Evolutionary conservation across 2,113 vertebrate genomes (phyloP).

Genomic region (Stercorarius parasiticus): DNA sequence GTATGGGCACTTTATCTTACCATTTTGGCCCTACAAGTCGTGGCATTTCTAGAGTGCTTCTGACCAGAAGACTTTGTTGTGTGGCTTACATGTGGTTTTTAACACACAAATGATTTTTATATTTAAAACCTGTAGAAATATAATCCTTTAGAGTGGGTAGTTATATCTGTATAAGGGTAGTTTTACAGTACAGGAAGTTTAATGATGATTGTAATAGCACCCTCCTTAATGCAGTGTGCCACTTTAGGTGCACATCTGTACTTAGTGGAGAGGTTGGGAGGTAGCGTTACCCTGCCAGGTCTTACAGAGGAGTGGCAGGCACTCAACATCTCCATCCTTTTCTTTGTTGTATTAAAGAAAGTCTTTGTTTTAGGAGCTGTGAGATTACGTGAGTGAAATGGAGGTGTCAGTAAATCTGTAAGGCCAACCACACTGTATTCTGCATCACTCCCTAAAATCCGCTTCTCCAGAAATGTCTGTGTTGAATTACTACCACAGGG

Average conservation of each 20-base stretch:
- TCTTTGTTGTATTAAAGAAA: not conserved
- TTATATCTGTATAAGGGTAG: not conserved
- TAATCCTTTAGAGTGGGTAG: not conserved
- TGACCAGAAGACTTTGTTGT: not conserved
- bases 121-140: not conserved
- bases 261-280: not conserved
- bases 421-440: not conserved
- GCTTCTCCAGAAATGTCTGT: not conserved
- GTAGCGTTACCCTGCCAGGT: not conserved
- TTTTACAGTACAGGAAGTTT: not conserved
- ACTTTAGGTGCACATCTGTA: not conserved
- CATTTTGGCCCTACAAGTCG: not conserved
- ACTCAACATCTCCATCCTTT: not conserved
- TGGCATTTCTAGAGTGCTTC: not conserved
- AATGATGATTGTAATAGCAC: not conserved
- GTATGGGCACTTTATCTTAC: accelerated
- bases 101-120: not conserved
- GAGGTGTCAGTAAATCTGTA: not conserved
- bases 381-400: not conserved
- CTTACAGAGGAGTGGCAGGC: not conserved
- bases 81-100: not conserved
- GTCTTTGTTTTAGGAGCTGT: not conserved
- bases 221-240: not conserved
- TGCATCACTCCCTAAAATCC: not conserved
- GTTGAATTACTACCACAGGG: not conserved